phyloP scores from a whole-genome alignment of 1,140 invertebrate species.

The Drosophila parvula region DNA sequence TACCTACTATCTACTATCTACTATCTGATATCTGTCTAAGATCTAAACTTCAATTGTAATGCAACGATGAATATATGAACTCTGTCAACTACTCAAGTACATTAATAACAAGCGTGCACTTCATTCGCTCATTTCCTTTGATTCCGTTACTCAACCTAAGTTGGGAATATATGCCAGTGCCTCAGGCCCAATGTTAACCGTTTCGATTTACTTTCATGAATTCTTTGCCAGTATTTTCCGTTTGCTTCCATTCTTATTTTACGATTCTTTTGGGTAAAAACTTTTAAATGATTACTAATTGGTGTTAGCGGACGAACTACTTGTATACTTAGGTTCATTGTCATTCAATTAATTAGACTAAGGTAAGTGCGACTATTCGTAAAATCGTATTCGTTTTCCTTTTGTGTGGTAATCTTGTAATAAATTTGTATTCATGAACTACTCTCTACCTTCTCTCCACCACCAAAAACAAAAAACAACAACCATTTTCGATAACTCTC shows the following conservation, averaged over 20 bases:
- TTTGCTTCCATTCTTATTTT: slow-evolving; percentile 15
- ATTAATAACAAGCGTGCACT: slow-evolving; percentile 44
- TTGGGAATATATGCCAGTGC: slow-evolving; percentile 8
- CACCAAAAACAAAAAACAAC: slow-evolving; percentile 27
- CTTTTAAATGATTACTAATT: slow-evolving; percentile 32
- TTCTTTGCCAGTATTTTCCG: slow-evolving; percentile 13
- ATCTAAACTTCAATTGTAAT: slow-evolving; percentile 39
- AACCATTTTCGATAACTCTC: slow-evolving; percentile 52
- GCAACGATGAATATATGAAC: slow-evolving; percentile 54
- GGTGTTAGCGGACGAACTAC: slow-evolving; percentile 54
- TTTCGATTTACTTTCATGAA: neutral
- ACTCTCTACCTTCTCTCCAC: slow-evolving; percentile 23
- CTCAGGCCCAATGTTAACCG: neutral
- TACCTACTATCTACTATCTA: slow-evolving; percentile 7
- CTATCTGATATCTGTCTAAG: slow-evolving; percentile 20
- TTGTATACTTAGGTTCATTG: slow-evolving; percentile 56
- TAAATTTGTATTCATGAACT: slow-evolving; percentile 63
- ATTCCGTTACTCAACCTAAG: slow-evolving; percentile 23
- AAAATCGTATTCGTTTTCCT: slow-evolving; percentile 38
- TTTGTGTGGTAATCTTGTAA: slow-evolving; percentile 71
- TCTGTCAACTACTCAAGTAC: slow-evolving; percentile 17
- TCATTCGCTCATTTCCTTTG: slow-evolving; percentile 49
- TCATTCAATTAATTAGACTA: slow-evolving; percentile 56
- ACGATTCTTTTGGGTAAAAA: slow-evolving; percentile 52
- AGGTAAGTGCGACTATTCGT: slow-evolving; percentile 68